Evolutionary conservation across 2,888 invertebrate genomes (phyloP), one percentile per base, ranked within the genome.

Genomic region (Teleogryllus oceanicus): DNA sequence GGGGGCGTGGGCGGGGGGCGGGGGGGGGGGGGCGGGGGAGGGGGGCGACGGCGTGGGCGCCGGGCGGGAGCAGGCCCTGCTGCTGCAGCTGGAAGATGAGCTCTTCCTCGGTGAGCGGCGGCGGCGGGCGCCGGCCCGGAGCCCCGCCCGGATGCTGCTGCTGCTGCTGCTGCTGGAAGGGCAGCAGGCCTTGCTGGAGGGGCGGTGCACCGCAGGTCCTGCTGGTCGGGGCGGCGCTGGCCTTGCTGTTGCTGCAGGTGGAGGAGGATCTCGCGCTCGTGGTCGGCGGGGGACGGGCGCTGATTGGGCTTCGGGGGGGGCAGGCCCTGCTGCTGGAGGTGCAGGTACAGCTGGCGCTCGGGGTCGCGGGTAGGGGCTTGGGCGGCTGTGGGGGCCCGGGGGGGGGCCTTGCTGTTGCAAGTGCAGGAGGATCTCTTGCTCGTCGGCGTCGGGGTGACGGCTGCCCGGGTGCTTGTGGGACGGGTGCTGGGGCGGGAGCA

Each of bases 341-440:
- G 50, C 13, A 49, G 21, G 50, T 74, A 18, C 3, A 75, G 18
- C 11, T 75, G n/a, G 3, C 20, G 21, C 62, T 16, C 62, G 20
- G 20, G 20, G 74, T 5, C 20, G 20, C 74, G 18, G 62, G 62
- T 10, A 1, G 62, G 62, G 62, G 62, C 0, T 37, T 37, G 37
- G 37, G 37, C 37, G 37, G 37, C 37, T 37, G 37, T 8, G 8
- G 62, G 62, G 37, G 37, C 8, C 24, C 24, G 24, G 24, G 37
- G 0, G 16, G 74, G 74, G n/a, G 82, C 87, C 86, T 81, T 87
- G 86, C 79, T 86, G 85, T 21, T 85, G 84, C 74, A 88, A 85
- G 80, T 87, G 87, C 2, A 86, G 85, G 75, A 87, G 83, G n/a
- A 86, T 82, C 81, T 87, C 86, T 79, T 87, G 86, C 78, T 76